Base-by-base conservation (phyloP, 2,113 vertebrate genomes). In the Pimephales promelas region DNA sequence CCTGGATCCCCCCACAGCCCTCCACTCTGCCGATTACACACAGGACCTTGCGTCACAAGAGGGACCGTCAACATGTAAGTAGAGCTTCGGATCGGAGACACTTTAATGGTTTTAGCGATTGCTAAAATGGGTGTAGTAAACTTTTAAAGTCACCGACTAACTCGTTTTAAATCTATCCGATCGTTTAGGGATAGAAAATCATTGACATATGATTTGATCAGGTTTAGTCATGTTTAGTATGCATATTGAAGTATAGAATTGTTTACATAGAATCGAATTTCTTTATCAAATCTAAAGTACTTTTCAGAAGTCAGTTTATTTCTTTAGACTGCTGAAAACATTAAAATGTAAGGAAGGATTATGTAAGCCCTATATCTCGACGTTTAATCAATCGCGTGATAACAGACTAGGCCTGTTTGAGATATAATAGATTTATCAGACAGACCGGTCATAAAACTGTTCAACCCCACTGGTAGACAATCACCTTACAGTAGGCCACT, bases 61-160 rank as follows among this genome's bases (percentile, higher is more conserved):
- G 47, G 87, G 74, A 84, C 85, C 94, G 24, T 91, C 90, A 68
- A 90, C 88, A 83, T 92, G 94, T 95, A 90, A 94, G 94, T 95
- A 88, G 34, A 71, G 10, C 3, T 43, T 43, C 14, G 31, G 34
- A 36, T 70, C 4, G 4, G 18, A 26, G 47, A 34, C 22, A 24
- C 24, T 73, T 49, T 18, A 28, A 49, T 68, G 61, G 10, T 2
- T 47, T 68, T 66, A 68, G 61, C 22, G 9, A 68, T 52, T 68
- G 64, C 64, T 68, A 1, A 68, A 68, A 22, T n/a, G 20, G 10
- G 18, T 10, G 22, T 10, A 22, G 31, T 10, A 66, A 45, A 28
- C 7, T 2, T 74, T 74, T 74, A 10, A 71, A 6, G 49, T 57
- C 31, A 10, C 14, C 20, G 10, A 52, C 28, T 56, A 26, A 47